Evolutionary conservation across 2,113 vertebrate genomes (phyloP).

Genomic region (Corynorhinus townsendii): DNA sequence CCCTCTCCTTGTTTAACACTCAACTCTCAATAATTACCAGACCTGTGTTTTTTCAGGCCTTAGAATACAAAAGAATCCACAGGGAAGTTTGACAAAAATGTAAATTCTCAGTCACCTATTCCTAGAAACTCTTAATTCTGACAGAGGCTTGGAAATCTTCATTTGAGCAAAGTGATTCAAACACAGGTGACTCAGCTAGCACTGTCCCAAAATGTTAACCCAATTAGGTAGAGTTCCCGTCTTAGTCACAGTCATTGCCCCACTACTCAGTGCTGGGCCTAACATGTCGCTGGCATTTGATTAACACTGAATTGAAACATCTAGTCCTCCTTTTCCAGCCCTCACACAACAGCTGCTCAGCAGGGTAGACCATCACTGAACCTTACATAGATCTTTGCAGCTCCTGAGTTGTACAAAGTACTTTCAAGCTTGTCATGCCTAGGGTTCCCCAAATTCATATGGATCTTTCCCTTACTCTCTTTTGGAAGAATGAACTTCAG

Average conservation of each 20-base stretch:
- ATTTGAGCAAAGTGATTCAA: neutral
- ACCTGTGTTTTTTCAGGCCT: neutral
- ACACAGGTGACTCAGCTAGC: neutral
- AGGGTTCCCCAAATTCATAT: neutral
- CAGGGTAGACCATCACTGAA: neutral
- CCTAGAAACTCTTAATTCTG: conserved; percentile 10
- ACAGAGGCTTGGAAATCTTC: neutral
- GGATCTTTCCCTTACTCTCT: conserved; percentile 30
- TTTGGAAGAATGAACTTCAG: conserved; percentile 45
- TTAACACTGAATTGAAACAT: neutral
- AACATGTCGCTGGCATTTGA: neutral
- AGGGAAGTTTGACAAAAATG: neutral
- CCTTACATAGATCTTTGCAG: neutral
- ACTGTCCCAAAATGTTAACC: neutral
- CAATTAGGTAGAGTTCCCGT: neutral
- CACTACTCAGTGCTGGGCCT: neutral
- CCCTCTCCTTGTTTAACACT: neutral
- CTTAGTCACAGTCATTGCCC: neutral
- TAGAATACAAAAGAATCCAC: neutral
- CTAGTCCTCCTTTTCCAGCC: neutral
- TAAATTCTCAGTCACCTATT: neutral
- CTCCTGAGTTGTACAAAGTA: neutral
- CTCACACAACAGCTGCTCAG: neutral
- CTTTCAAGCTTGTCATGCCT: neutral
- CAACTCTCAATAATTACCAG: neutral